A percentile compares a stretch with the other conserved stretches of the same genome.
These are phyloP conservation scores for Rhingia campestris DNA, from an alignment of 2,888 invertebrate species.

Conservation along the genomic window DNA sequence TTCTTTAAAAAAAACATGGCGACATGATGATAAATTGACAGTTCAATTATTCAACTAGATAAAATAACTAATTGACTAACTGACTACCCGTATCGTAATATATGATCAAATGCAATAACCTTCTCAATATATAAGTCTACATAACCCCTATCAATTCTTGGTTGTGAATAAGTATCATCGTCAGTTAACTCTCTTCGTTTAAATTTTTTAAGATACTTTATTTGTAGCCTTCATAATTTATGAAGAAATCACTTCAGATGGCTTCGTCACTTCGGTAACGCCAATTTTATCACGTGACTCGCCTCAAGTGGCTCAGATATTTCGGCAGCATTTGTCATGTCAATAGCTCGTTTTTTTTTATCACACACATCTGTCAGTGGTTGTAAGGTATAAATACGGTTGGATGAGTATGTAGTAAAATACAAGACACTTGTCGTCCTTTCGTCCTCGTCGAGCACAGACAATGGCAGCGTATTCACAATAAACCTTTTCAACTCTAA, in stretches of 20 bases:
- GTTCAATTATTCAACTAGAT: not conserved
- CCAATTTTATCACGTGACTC: constrained; percentile 35
- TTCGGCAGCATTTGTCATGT: constrained; percentile 41
- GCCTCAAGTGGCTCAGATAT: constrained; percentile 7
- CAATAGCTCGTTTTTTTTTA: constrained; percentile 25
- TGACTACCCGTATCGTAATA: not conserved
- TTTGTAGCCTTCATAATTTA: constrained; percentile 51
- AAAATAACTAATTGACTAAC: not conserved
- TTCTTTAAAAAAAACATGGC: too few species aligned
- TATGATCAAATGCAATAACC: not conserved
- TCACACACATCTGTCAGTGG: not conserved
- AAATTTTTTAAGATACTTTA: constrained; percentile 8
- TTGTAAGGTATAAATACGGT: not conserved
- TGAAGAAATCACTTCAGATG: constrained; percentile 64
- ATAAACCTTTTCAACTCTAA: constrained; percentile 70
- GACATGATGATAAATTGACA: constrained; percentile 3
- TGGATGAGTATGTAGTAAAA: constrained; percentile 17
- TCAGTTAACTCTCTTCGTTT: constrained; percentile 59
- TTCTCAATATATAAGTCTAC: not conserved
- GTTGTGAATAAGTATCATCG: constrained; percentile 26
- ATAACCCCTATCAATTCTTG: not conserved
- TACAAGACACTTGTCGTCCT: constrained; percentile 38
- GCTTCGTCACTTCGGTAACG: constrained; percentile 52
- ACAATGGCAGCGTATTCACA: constrained; percentile 53
- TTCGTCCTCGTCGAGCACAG: constrained; percentile 19